Evolutionary conservation across 2,113 vertebrate genomes (phyloP).

Genomic region (Numenius arquata): DNA sequence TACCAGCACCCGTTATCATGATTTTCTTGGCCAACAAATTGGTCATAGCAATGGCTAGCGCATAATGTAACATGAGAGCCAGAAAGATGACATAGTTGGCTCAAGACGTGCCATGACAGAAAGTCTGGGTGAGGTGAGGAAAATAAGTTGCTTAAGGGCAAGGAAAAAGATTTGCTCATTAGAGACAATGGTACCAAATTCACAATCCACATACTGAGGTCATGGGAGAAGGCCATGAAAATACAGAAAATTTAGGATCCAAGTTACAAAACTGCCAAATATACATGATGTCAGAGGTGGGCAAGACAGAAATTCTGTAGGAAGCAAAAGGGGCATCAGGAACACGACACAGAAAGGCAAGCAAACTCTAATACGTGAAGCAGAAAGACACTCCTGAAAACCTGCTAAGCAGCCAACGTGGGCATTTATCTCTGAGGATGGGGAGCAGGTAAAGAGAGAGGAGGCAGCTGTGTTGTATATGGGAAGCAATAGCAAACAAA

Average conservation of each 20-base stretch:
- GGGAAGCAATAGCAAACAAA: background rate
- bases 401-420: background rate
- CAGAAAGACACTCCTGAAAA: background rate
- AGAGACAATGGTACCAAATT: background rate
- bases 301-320: background rate
- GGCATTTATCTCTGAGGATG: background rate
- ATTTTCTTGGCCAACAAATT: background rate
- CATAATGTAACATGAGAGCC: background rate
- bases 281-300: background rate
- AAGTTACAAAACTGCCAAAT: background rate
- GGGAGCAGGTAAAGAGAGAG: background rate
- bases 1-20: background rate
- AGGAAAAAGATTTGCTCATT: background rate
- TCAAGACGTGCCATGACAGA: background rate
- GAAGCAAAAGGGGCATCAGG: background rate
- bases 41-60: background rate
- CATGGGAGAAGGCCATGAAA: background rate
- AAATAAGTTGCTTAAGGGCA: background rate
- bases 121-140: background rate
- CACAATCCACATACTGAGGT: background rate
- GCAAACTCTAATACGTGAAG: background rate
- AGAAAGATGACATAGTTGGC: background rate
- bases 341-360: background rate
- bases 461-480: background rate
- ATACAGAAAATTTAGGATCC: background rate